Conservation (phyloP, 2,113 vertebrate genomes). For the Microtus ochrogaster region DNA sequence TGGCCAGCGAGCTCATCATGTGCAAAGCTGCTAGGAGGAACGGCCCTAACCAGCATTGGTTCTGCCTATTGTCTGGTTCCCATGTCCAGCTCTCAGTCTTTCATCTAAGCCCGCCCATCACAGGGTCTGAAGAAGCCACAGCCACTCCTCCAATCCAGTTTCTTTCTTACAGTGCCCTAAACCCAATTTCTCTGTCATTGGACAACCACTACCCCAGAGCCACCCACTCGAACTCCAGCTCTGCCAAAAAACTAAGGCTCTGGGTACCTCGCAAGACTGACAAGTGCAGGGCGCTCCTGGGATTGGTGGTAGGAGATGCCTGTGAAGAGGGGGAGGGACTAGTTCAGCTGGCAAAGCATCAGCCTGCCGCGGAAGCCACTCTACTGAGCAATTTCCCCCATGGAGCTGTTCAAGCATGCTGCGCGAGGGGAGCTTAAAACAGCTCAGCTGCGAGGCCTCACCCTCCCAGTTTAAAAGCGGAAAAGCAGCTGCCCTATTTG, state of each 20-base stretch:
- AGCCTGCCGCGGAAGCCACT: conserved; percentile 58
- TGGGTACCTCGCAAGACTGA: conserved; percentile 19
- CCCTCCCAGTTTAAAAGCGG: conserved; percentile 60
- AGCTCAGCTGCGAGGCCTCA: conserved; percentile 64
- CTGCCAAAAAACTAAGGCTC: neutral
- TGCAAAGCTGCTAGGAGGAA: neutral
- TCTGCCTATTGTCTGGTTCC: neutral
- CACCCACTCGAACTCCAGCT: neutral
- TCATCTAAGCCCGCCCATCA: neutral
- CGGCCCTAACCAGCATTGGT: neutral
- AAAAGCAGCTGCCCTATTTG: conserved; percentile 49
- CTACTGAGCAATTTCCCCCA: conserved; percentile 56
- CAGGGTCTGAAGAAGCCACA: neutral
- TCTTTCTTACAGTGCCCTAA: neutral
- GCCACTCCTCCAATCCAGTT: neutral
- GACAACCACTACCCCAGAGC: neutral
- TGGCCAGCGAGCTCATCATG: neutral
- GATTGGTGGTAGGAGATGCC: neutral
- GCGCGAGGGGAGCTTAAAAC: conserved; percentile 74
- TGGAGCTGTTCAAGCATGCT: conserved; percentile 70
- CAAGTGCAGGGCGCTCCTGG: conserved; percentile 30
- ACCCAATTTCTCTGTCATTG: neutral
- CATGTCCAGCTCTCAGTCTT: neutral
- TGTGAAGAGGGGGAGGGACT: neutral
- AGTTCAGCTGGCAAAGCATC: conserved; percentile 59